Evolutionary conservation across 2,797 vertebrate genomes (phyloP).

Genomic region (Melanotaenia pygmaea): DNA sequence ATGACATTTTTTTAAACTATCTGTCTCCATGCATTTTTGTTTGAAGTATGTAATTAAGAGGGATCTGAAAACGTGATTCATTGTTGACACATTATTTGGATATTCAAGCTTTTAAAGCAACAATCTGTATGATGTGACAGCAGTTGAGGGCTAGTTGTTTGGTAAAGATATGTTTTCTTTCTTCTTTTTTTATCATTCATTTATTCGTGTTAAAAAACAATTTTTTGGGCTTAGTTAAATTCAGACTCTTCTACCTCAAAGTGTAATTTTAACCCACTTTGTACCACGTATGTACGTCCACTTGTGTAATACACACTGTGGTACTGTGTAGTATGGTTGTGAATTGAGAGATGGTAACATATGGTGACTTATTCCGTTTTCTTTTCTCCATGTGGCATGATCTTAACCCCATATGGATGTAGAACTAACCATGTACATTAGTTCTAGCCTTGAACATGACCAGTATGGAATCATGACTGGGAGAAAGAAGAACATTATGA

Average conservation of each 20-base stretch:
- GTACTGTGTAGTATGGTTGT: too few species aligned
- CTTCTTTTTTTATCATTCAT: neutral
- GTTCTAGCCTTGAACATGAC: neutral
- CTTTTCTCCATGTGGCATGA: too few species aligned
- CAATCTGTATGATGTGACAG: neutral
- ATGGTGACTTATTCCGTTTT: too few species aligned
- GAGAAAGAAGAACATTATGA: neutral
- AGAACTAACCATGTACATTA: neutral
- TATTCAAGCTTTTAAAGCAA: neutral
- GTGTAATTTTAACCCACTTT: too few species aligned
- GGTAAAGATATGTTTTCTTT: neutral
- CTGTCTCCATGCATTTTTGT: slow-evolving; percentile 25
- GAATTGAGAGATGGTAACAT: too few species aligned
- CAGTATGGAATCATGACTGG: neutral
- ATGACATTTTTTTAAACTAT: slow-evolving; percentile 25
- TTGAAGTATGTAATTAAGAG: slow-evolving; percentile 10
- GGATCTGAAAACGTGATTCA: neutral
- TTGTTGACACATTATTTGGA: neutral
- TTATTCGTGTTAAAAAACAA: neutral
- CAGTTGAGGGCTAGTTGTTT: neutral
- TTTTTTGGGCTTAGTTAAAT: neutral
- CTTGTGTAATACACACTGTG: too few species aligned
- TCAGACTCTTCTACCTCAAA: too few species aligned
- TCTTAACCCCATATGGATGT: too few species aligned
- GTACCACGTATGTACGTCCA: too few species aligned